These are phyloP conservation scores for Oegoconia quadripuncta DNA, from an alignment of 2,888 invertebrate species.

Conservation along the genomic window DNA sequence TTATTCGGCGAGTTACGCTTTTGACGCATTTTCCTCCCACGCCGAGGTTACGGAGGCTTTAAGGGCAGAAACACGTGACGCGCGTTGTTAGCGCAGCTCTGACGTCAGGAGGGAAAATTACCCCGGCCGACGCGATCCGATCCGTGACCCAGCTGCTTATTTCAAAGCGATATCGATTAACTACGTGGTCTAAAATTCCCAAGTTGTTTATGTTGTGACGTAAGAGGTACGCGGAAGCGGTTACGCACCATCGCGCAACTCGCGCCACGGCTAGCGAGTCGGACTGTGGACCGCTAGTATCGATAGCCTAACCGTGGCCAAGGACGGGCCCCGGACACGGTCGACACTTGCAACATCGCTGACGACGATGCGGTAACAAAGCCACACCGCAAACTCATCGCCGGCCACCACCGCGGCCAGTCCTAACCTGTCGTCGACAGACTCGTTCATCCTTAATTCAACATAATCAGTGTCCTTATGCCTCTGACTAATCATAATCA, in stretches of 20 bases:
- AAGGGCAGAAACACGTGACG: conserved; percentile 41
- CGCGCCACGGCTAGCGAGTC: conserved; percentile 17
- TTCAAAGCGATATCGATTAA: conserved; percentile 37
- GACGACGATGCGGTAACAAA: conserved; percentile 26
- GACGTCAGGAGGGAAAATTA: conserved; percentile 55
- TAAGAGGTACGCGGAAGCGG: conserved; percentile 53
- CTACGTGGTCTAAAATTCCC: conserved; percentile 29
- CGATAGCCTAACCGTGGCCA: conserved; percentile 47
- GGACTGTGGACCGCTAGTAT: conserved; percentile 23
- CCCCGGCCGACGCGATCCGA: conserved; percentile 25
- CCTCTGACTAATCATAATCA: conserved; percentile 3
- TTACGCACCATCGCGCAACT: conserved; percentile 54
- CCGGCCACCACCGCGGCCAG: neutral
- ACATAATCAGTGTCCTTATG: neutral
- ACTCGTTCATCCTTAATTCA: neutral
- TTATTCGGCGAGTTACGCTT: conserved; percentile 32
- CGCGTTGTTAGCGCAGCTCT: conserved; percentile 30
- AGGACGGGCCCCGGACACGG: conserved; percentile 55
- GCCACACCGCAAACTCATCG: conserved; percentile 15
- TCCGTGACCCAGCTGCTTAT: conserved; percentile 35
- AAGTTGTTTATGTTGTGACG: conserved; percentile 22
- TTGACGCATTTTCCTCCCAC: conserved; percentile 41
- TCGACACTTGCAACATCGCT: conserved; percentile 44
- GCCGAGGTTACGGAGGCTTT: conserved; percentile 29
- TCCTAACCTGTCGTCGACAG: neutral